A percentile compares a stretch with the other conserved stretches of the same genome.
phyloP scores from a whole-genome alignment of 2,888 invertebrate genomes.

The Cryptophagus acutangulus region DNA sequence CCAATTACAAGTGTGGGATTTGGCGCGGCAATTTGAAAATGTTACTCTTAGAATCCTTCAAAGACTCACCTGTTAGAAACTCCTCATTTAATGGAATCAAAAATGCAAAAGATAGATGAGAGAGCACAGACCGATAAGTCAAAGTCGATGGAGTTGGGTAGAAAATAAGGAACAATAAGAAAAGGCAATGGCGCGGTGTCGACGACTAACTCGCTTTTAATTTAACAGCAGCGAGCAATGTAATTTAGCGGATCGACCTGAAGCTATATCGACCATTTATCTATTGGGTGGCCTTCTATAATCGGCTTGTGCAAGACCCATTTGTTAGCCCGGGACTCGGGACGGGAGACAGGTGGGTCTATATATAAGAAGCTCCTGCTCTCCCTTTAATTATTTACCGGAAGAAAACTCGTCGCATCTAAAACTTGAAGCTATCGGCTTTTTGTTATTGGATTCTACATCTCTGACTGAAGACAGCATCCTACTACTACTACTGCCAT shows the following conservation, averaged over 20 bases:
- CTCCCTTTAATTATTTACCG: constrained; percentile 35
- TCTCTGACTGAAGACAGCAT: constrained; percentile 14
- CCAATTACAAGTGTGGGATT: no score
- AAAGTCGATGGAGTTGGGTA: no score
- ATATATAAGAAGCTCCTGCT: neutral
- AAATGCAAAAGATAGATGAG: no score
- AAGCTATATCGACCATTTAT: constrained; percentile 43
- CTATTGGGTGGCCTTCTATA: constrained; percentile 41
- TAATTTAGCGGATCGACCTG: constrained; percentile 46
- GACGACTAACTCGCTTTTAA: constrained; percentile 45
- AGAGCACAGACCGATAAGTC: constrained; percentile 23
- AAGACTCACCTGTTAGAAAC: no score
- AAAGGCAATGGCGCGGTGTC: constrained; percentile 35
- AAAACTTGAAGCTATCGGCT: constrained; percentile 19
- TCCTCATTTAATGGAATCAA: no score
- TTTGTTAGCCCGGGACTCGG: constrained; percentile 35
- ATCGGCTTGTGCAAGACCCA: constrained; percentile 42
- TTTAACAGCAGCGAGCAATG: constrained; percentile 45
- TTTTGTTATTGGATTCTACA: constrained; percentile 29
- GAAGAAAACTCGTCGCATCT: constrained; percentile 22
- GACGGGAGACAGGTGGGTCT: constrained; percentile 16
- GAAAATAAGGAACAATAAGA: constrained; percentile 33
- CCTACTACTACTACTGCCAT: constrained; percentile 13
- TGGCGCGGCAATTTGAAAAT: no score
- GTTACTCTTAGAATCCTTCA: no score